Evolutionary conservation across 2,113 vertebrate species (phyloP).

Genomic region (Phaetusa simplex): DNA sequence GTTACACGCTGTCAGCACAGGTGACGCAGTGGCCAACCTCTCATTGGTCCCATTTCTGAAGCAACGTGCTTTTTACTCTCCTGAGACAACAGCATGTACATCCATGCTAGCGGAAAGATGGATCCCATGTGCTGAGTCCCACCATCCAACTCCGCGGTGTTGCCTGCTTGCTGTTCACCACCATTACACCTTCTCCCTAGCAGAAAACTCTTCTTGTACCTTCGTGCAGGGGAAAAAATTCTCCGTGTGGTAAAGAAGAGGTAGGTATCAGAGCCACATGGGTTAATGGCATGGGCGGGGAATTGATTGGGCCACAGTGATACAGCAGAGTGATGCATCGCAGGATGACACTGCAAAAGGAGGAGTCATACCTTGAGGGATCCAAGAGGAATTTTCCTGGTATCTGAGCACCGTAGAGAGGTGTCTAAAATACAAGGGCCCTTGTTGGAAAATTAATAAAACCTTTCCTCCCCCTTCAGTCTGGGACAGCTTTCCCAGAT

Average conservation of each 20-base stretch:
- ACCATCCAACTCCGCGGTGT: not conserved
- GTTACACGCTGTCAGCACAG: rapidly evolving
- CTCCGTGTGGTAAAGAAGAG: not conserved
- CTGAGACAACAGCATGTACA: not conserved
- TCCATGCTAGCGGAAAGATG: not conserved
- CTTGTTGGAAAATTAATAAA: not conserved
- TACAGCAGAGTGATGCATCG: not conserved
- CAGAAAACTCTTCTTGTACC: not conserved
- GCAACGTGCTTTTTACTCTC: too few relatives aligned
- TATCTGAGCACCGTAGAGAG: not conserved
- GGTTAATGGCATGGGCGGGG: not conserved
- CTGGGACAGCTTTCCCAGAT: not conserved
- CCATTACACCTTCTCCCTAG: not conserved
- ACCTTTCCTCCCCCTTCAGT: not conserved
- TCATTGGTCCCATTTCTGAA: not conserved
- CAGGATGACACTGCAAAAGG: not conserved
- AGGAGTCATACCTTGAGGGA: not conserved
- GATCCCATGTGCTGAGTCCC: rapidly evolving
- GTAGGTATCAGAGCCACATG: not conserved
- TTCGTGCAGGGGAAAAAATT: not conserved
- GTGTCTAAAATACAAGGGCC: not conserved
- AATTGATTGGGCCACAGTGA: not conserved
- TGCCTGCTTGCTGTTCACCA: not conserved
- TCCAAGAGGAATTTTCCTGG: not conserved
- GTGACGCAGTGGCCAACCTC: not conserved